Percentiles rank a stretch among this genome's conserved stretches.
phyloP scores from a whole-genome alignment of 2,113 vertebrate genomes.

The Butorides virescens region DNA sequence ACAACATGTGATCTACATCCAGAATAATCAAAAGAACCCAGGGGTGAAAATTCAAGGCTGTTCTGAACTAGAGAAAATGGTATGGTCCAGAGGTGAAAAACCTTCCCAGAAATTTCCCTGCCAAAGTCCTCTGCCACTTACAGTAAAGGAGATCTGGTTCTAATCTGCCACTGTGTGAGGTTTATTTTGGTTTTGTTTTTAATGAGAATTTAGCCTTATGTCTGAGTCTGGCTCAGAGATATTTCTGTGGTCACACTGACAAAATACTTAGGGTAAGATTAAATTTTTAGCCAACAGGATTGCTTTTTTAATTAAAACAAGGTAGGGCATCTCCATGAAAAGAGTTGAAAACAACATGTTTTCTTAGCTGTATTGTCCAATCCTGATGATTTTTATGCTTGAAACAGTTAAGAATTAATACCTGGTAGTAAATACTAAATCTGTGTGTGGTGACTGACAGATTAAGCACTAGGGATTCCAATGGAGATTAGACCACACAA shows the following conservation, averaged over 20 bases:
- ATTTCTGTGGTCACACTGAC: not conserved
- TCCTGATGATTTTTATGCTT: conserved; percentile 60
- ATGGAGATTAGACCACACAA: conserved; percentile 48
- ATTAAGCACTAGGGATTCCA: conserved; percentile 68
- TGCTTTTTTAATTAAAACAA: not conserved
- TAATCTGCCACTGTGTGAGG: not conserved
- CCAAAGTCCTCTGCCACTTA: not conserved
- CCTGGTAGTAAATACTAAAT: conserved; percentile 65
- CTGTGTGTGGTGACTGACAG: conserved; percentile 57
- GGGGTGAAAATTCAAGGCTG: not conserved
- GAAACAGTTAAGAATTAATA: conserved; percentile 62
- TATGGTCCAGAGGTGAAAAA: not conserved
- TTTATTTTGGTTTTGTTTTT: not conserved
- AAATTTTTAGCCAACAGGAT: not conserved
- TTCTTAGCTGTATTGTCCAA: conserved; percentile 12
- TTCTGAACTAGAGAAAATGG: not conserved
- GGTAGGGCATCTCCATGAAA: not conserved
- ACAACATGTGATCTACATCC: not conserved
- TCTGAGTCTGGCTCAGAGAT: not conserved
- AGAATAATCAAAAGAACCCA: not conserved
- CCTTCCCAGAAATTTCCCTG: not conserved
- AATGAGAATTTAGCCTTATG: not conserved
- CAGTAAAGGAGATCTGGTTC: not conserved
- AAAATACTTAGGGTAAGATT: not conserved
- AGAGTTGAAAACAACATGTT: not conserved